These are phyloP conservation scores for Brevipalpus yothersi DNA, from an alignment of 1,140 invertebrate species.

Conservation along the genomic window DNA sequence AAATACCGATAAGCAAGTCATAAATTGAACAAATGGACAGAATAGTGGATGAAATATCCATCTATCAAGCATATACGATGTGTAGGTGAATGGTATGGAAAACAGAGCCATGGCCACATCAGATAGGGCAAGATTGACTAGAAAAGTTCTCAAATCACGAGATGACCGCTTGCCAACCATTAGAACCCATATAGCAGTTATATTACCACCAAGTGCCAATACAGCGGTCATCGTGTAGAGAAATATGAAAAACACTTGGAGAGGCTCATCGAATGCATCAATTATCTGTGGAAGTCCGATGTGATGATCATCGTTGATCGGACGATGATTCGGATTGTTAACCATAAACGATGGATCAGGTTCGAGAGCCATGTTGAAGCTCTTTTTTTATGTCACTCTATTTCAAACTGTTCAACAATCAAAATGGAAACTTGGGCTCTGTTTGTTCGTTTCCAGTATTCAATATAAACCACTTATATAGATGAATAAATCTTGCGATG, in stretches of 20 bases:
- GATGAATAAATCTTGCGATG: too few species aligned
- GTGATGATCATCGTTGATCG: too few species aligned
- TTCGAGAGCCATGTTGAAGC: too few species aligned
- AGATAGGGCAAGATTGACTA: slow-evolving; percentile 22
- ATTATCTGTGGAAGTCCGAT: too few species aligned
- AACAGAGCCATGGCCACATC: slow-evolving; percentile 23
- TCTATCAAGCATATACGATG: slow-evolving; percentile 20
- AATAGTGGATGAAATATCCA: slow-evolving; percentile 21
- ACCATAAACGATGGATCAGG: too few species aligned
- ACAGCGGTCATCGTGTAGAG: slow-evolving; percentile 20
- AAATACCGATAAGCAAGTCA: slow-evolving; percentile 21
- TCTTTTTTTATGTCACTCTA: too few species aligned
- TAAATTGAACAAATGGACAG: slow-evolving; percentile 21
- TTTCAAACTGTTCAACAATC: too few species aligned
- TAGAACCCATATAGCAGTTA: slow-evolving; percentile 20
- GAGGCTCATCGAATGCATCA: slow-evolving; percentile 6
- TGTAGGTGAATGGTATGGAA: slow-evolving; percentile 24
- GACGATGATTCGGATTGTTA: too few species aligned
- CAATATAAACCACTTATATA: too few species aligned
- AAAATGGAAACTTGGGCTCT: too few species aligned
- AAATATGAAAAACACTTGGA: slow-evolving; percentile 17
- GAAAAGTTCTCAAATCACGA: slow-evolving; percentile 18
- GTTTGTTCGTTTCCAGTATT: too few species aligned
- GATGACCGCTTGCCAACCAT: slow-evolving; percentile 18
- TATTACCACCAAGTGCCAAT: slow-evolving; percentile 18